These are phyloP conservation scores for Globodera rostochiensis DNA, from an alignment of 1,140 invertebrate genomes.

Conservation along the genomic window DNA sequence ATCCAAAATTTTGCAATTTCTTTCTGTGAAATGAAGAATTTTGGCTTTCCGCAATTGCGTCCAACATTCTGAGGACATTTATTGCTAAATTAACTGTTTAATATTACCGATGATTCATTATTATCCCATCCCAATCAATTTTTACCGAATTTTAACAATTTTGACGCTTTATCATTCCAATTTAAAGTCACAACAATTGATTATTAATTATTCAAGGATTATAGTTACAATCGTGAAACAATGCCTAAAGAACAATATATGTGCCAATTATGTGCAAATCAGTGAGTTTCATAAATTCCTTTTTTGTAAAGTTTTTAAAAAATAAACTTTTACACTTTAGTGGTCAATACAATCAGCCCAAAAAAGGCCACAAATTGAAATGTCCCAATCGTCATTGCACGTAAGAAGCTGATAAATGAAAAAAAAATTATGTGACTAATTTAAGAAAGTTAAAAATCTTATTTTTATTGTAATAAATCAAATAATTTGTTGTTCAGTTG, in stretches of 20 bases:
- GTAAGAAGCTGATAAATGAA: slow-evolving; percentile 33
- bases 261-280: slow-evolving; percentile 63
- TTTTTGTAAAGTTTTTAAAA: background rate
- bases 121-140: no score
- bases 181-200: no score
- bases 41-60: no score
- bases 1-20: no score
- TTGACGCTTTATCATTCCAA: no score
- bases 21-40: no score
- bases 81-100: no score
- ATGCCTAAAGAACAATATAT: slow-evolving; percentile 64
- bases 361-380: slow-evolving; percentile 62
- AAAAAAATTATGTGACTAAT: background rate
- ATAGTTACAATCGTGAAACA: background rate
- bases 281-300: slow-evolving; percentile 20
- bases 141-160: no score
- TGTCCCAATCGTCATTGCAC: slow-evolving; percentile 55
- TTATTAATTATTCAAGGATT: no score
- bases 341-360: slow-evolving; percentile 59
- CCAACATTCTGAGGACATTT: no score
- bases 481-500: slow-evolving; percentile 34
- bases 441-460: background rate
- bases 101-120: no score
- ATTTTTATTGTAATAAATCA: background rate
- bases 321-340: background rate